Percentiles rank a stretch among this genome's conserved stretches.
Conservation (phyloP, 1,140 invertebrate species). For the Aphaenogaster ashmeadi region DNA sequence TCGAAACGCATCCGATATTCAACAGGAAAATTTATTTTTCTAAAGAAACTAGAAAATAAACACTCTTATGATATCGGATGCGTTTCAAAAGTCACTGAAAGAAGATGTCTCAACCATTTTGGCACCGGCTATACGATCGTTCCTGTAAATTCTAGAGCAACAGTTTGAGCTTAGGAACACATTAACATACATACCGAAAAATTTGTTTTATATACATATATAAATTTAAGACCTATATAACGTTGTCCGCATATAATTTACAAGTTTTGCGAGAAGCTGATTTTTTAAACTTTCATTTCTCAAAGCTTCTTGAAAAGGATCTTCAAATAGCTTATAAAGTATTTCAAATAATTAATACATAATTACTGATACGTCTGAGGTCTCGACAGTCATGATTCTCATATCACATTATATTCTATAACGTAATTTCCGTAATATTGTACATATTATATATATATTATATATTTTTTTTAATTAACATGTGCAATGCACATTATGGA, state of each 20-base stretch:
- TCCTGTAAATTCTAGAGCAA: not conserved
- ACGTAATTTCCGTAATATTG: not conserved
- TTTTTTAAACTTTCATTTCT: not conserved
- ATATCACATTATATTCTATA: conserved; percentile 17
- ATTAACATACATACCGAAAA: not conserved
- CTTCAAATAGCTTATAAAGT: conserved; percentile 5
- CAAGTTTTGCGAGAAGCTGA: not conserved
- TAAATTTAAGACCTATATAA: not conserved
- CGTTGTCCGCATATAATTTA: not conserved
- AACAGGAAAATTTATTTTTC: not conserved
- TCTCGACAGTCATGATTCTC: not conserved
- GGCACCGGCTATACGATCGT: not conserved
- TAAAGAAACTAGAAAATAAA: conserved; percentile 7
- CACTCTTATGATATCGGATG: not conserved
- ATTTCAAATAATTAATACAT: not conserved
- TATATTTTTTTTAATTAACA: conserved; percentile 2
- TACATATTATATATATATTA: not conserved
- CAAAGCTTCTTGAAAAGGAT: not conserved
- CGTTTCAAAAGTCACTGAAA: not conserved
- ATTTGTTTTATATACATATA: not conserved
- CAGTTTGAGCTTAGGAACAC: not conserved
- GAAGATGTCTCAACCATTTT: not conserved
- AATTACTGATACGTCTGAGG: not conserved
- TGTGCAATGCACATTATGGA: not conserved
- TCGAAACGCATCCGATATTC: not conserved